A percentile compares a stretch with the other conserved stretches of the same genome.
Evolutionary conservation across 2,888 invertebrate genomes (phyloP).

Genomic region (Drosophila siamana): DNA sequence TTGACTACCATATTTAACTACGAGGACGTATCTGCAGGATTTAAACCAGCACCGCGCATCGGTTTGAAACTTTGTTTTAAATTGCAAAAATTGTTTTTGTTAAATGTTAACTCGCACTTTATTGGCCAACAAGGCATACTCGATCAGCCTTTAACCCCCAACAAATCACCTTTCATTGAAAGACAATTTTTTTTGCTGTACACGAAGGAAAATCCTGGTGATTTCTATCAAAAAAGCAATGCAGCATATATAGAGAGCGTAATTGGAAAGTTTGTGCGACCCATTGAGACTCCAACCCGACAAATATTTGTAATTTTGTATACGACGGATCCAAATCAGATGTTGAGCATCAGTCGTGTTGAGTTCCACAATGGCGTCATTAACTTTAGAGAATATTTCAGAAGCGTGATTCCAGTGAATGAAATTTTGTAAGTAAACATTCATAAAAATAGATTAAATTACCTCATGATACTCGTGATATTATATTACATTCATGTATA

Average conservation of each 20-base stretch:
- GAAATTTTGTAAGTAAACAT: slow-evolving; percentile 58
- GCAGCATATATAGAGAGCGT: slow-evolving; percentile 37
- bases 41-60: slow-evolving; percentile 22
- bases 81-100: slow-evolving; percentile 37
- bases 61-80: slow-evolving; percentile 14
- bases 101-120: slow-evolving; percentile 51
- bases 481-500: too few species aligned
- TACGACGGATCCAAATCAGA: slow-evolving; percentile 43
- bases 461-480: too few species aligned
- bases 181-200: slow-evolving; percentile 56
- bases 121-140: slow-evolving; percentile 21
- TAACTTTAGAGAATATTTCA: slow-evolving; percentile 59
- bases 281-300: slow-evolving; percentile 44
- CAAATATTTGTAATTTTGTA: slow-evolving; percentile 60
- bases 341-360: slow-evolving; percentile 52
- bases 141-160: neutral
- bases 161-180: slow-evolving; percentile 32
- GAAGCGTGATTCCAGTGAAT: slow-evolving; percentile 43
- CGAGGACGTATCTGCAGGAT: slow-evolving; percentile 46
- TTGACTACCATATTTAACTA: slow-evolving; percentile 43
- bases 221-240: slow-evolving; percentile 38
- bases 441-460: too few species aligned
- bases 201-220: slow-evolving; percentile 18
- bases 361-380: slow-evolving; percentile 35
- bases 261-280: slow-evolving; percentile 53